phyloP scores from a whole-genome alignment of 1,140 invertebrate genomes.

The Leptoteleia sp. region DNA sequence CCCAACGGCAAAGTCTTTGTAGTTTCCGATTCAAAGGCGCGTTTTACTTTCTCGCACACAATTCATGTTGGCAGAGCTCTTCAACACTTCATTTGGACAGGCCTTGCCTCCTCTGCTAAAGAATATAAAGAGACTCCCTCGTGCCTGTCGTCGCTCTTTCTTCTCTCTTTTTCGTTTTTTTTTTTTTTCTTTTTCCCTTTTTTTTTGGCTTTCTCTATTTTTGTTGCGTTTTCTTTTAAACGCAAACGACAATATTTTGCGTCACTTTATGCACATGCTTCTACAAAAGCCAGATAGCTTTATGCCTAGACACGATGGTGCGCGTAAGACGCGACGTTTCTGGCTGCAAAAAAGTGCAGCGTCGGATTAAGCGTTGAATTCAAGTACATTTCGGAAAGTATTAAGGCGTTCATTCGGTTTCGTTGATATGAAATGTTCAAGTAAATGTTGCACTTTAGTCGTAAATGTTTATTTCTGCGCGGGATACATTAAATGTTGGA shows the following conservation, averaged over 20 bases:
- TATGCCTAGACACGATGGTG: not conserved
- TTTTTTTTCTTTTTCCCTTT: no score
- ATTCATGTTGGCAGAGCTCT: slow-evolving; percentile 80
- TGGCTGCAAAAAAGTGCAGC: no score
- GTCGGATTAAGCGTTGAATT: no score
- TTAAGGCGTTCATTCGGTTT: no score
- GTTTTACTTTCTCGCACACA: slow-evolving; percentile 75
- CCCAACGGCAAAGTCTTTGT: slow-evolving; percentile 78
- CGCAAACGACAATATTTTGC: slow-evolving; percentile 45
- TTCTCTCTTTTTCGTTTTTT: slow-evolving; percentile 33
- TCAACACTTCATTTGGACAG: slow-evolving; percentile 77
- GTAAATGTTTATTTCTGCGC: not conserved
- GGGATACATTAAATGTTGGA: not conserved
- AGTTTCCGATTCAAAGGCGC: slow-evolving; percentile 78
- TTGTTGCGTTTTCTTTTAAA: slow-evolving; percentile 35
- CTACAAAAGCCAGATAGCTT: slow-evolving; percentile 8
- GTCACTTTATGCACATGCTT: slow-evolving; percentile 26
- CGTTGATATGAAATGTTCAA: no score
- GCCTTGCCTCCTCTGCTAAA: slow-evolving; percentile 63
- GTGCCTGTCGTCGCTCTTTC: slow-evolving; percentile 41
- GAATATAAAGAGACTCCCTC: slow-evolving; percentile 70
- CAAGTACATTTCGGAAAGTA: no score
- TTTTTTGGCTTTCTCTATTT: no score
- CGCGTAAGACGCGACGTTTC: no score
- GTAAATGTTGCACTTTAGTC: no score